phyloP scores from a whole-genome alignment of 64 coral and sea anemone genomes.

The Orbicella faveolata region DNA sequence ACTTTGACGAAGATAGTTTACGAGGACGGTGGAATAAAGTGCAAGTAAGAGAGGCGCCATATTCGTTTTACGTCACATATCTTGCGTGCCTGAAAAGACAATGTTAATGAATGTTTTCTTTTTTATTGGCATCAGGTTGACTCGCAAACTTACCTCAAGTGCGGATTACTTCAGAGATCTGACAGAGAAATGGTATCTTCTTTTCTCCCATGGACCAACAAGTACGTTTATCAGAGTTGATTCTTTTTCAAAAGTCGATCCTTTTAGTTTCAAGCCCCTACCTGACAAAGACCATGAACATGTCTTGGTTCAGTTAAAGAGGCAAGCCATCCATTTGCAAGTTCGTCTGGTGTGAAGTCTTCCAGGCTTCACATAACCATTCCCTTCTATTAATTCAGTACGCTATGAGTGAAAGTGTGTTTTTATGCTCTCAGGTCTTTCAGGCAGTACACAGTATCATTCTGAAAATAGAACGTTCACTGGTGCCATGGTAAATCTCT shows the following conservation, averaged over 20 bases:
- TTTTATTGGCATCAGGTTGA: background rate
- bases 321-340: too few relatives aligned
- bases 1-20: background rate
- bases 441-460: conserved; percentile 16
- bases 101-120: background rate
- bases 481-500: conserved; percentile 15
- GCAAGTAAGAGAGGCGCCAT: conserved; percentile 22
- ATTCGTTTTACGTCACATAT: too few relatives aligned
- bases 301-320: too few relatives aligned
- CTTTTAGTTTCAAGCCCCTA: too few relatives aligned
- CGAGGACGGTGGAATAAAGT: conserved; percentile 42
- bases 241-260: too few relatives aligned
- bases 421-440: background rate
- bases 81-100: too few relatives aligned
- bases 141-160: conserved; percentile 49
- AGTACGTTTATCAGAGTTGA: conserved; percentile 2
- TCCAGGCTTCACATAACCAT: too few relatives aligned
- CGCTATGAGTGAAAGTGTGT: too few relatives aligned
- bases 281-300: too few relatives aligned
- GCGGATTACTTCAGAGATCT: conserved; percentile 29
- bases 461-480: background rate
- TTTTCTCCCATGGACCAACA: conserved; percentile 46
- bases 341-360: too few relatives aligned
- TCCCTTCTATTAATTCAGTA: too few relatives aligned
- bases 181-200: conserved; percentile 47